These are phyloP conservation scores for Reticulitermes speratus DNA, from an alignment of 1,140 invertebrate genomes.

Conservation along the genomic window DNA sequence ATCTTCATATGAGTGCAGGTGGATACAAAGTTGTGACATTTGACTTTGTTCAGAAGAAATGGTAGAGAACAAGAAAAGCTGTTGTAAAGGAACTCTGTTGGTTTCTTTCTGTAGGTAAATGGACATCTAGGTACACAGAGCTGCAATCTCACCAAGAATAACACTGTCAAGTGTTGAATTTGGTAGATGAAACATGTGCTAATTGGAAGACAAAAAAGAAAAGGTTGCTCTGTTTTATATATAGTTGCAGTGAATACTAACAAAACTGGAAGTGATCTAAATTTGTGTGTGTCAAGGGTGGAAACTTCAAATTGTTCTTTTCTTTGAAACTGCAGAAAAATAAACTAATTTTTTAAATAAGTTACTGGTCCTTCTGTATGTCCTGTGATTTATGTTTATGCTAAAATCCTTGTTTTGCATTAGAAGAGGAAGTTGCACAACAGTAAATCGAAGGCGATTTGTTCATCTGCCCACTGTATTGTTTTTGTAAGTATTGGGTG, in stretches of 20 bases:
- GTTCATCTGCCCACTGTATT: too few relatives aligned
- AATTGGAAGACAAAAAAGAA: background rate
- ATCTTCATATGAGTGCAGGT: background rate
- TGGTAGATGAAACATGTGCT: background rate
- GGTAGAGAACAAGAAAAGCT: background rate
- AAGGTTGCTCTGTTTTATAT: background rate
- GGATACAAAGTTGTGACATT: background rate
- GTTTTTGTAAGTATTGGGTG: too few relatives aligned
- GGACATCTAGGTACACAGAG: background rate
- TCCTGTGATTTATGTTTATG: too few relatives aligned
- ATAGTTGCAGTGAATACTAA: background rate
- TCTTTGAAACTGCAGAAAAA: conserved; percentile 1
- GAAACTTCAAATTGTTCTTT: background rate
- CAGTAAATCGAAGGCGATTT: too few relatives aligned
- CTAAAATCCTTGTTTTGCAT: too few relatives aligned
- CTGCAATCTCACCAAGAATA: background rate
- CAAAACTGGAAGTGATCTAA: background rate
- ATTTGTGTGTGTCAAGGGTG: background rate
- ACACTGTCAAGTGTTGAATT: background rate
- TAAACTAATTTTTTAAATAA: conserved; percentile 10
- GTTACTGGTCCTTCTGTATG: background rate
- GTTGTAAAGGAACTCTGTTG: background rate
- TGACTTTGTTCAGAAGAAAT: background rate
- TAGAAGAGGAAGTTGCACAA: too few relatives aligned
- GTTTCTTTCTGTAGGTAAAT: background rate